phyloP scores from a whole-genome alignment of 1,140 invertebrate species.

The Forficula auricularia region DNA sequence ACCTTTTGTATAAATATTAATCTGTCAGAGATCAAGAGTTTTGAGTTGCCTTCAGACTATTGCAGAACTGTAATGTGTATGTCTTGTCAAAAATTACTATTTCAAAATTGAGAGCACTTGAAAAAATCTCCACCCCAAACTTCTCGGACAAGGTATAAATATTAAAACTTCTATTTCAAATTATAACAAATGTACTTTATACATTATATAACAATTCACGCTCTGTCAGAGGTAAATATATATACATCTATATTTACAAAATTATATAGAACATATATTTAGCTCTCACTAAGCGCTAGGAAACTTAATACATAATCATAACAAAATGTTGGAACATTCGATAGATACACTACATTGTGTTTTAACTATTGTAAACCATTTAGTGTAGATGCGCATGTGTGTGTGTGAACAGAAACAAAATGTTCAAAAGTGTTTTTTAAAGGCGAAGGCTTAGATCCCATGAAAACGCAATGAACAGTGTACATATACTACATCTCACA shows the following conservation, averaged over 20 bases:
- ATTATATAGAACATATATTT: too few species aligned
- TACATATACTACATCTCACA: constrained; percentile 34
- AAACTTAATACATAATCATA: too few species aligned
- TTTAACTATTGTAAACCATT: neutral
- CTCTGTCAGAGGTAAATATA: too few species aligned
- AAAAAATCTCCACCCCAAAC: constrained; percentile 4
- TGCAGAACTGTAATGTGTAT: constrained; percentile 22
- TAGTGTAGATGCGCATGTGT: neutral
- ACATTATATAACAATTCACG: too few species aligned
- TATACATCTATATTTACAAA: too few species aligned
- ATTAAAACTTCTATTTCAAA: too few species aligned
- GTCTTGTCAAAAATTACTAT: constrained; percentile 39
- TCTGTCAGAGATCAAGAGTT: constrained; percentile 8
- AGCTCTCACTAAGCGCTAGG: too few species aligned
- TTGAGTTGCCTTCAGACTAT: constrained; percentile 22
- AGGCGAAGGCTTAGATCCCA: neutral
- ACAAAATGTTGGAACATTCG: too few species aligned
- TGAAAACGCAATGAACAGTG: constrained; percentile 20
- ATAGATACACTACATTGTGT: constrained; percentile 1
- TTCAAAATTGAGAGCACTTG: constrained; percentile 40
- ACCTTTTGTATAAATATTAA: too few species aligned
- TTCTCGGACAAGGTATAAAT: too few species aligned
- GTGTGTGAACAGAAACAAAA: neutral
- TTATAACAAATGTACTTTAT: too few species aligned
- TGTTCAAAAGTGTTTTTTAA: neutral